Conservation (phyloP, 1,140 invertebrate species). For the Gonatopus flavifemur region DNA sequence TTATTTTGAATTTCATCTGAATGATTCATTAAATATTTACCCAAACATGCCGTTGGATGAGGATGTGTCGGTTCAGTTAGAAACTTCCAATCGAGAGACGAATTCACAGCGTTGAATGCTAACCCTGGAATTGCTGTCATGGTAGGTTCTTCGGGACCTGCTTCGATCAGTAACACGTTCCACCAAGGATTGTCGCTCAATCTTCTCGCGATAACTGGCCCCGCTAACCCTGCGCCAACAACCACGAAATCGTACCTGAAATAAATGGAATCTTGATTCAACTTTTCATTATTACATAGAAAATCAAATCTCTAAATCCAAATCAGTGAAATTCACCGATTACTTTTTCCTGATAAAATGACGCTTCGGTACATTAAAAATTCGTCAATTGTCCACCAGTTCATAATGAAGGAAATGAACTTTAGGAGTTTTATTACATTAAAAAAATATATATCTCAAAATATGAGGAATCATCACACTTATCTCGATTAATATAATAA, state of each 20-base stretch:
- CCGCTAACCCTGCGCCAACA: constrained; percentile 65
- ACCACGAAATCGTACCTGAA: constrained; percentile 61
- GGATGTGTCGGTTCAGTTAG: constrained; percentile 62
- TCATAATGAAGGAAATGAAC: too few species aligned
- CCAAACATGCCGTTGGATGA: constrained; percentile 51
- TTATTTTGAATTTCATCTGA: too few species aligned
- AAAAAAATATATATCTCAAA: too few species aligned
- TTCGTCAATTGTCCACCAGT: too few species aligned
- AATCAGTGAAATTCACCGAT: too few species aligned
- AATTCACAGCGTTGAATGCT: constrained; percentile 62
- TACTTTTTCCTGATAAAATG: too few species aligned
- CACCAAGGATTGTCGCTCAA: constrained; percentile 47
- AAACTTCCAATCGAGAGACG: constrained; percentile 65
- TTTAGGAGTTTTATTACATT: too few species aligned
- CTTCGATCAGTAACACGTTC: constrained; percentile 66
- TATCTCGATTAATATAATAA: too few species aligned
- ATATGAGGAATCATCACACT: too few species aligned
- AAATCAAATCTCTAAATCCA: too few species aligned
- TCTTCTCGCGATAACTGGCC: constrained; percentile 66
- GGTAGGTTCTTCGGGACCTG: constrained; percentile 73
- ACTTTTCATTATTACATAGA: not conserved
- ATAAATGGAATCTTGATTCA: not conserved
- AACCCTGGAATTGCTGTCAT: constrained; percentile 69
- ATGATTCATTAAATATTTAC: constrained; percentile 30
- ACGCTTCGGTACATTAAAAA: too few species aligned